Evolutionary conservation across 1,140 invertebrate genomes (phyloP).

Genomic region (Leptopilina clavipes): DNA sequence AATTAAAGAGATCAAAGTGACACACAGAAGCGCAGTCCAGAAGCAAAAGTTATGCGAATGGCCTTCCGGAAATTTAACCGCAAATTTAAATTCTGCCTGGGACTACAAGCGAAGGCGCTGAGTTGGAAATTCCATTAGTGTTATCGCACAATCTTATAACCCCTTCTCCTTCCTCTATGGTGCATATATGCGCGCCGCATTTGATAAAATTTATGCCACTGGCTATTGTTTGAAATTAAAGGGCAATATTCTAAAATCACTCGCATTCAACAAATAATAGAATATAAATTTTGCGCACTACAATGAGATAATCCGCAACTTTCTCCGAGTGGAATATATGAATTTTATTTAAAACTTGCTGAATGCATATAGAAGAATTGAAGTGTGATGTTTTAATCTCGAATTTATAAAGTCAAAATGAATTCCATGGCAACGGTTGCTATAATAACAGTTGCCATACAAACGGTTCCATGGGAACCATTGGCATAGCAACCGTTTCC

Average conservation of each 20-base stretch:
- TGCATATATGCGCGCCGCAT: too few species aligned
- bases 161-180: neutral
- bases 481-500: too few species aligned
- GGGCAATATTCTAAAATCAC: neutral
- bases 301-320: constrained; percentile 11
- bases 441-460: too few species aligned
- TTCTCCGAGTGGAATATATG: neutral
- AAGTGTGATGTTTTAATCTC: constrained; percentile 11
- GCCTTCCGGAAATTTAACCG: constrained; percentile 10
- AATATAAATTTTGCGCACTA: constrained; percentile 41
- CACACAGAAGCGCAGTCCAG: neutral
- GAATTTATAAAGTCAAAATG: too few species aligned
- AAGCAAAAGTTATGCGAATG: neutral
- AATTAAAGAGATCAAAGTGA: constrained; percentile 18
- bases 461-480: too few species aligned
- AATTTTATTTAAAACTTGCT: neutral
- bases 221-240: neutral
- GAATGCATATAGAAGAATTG: neutral
- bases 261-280: too few species aligned
- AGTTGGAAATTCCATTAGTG: constrained; percentile 2
- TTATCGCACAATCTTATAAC: neutral
- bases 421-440: too few species aligned
- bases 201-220: neutral
- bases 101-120: neutral
- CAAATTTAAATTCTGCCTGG: neutral